Percentiles rank a stretch among this genome's conserved stretches.
Evolutionary conservation across 2,888 invertebrate species (phyloP).

Genomic region (Perithous albicinctus): DNA sequence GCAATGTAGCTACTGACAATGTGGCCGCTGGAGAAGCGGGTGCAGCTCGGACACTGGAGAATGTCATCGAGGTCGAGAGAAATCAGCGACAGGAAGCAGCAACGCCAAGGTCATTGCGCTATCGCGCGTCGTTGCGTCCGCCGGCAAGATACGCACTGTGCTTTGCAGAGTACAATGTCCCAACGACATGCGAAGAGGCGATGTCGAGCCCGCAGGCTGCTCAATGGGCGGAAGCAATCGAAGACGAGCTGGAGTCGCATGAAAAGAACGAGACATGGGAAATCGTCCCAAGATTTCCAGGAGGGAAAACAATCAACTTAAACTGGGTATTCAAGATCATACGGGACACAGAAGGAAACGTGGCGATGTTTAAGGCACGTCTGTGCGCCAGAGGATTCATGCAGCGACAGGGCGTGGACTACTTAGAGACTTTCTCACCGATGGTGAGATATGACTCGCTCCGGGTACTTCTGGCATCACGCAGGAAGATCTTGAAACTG

Average conservation of each 20-base stretch:
- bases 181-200: conserved; percentile 41
- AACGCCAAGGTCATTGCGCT: conserved; percentile 35
- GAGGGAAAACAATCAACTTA: conserved; percentile 31
- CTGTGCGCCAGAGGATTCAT: conserved; percentile 54
- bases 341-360: conserved; percentile 36
- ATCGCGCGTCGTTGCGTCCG: conserved; percentile 31
- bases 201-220: conserved; percentile 47
- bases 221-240: conserved; percentile 60
- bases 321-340: conserved; percentile 50
- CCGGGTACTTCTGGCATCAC: conserved; percentile 48
- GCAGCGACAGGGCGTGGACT: conserved; percentile 50
- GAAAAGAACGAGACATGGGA: conserved; percentile 37
- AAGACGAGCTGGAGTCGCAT: conserved; percentile 41
- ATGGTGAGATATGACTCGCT: conserved; percentile 57
- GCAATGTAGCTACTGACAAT: conserved; percentile 15
- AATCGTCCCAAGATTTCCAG: conserved; percentile 31
- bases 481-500: conserved; percentile 31
- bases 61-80: conserved; percentile 32
- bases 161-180: conserved; percentile 41
- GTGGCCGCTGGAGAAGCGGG: conserved; percentile 3
- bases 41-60: conserved; percentile 27
- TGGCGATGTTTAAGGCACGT: conserved; percentile 47
- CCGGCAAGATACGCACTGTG: conserved; percentile 54
- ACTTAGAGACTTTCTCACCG: conserved; percentile 41
- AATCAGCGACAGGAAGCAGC: conserved; percentile 3